Percentiles rank a stretch among this genome's conserved stretches.
These are phyloP conservation scores for Orchesellides sinensis DNA, from an alignment of 2,888 invertebrate species.

Conservation along the genomic window DNA sequence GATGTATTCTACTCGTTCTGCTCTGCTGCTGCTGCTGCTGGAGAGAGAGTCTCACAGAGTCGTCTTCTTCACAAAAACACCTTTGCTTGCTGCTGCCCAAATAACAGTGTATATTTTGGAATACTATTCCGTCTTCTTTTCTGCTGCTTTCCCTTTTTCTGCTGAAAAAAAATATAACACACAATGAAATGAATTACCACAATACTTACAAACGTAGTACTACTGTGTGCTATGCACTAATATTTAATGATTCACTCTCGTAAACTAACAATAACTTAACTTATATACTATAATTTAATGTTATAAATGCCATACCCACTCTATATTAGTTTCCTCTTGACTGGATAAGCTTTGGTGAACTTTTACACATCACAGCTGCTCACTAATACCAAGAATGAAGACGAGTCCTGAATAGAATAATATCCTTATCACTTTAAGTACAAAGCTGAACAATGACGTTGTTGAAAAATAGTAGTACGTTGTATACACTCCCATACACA, in stretches of 20 bases:
- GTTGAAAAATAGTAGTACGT: not conserved
- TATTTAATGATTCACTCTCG: no score
- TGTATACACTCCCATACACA: not conserved
- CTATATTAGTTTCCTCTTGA: no score
- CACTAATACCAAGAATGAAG: no score
- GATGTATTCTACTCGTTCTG: not conserved
- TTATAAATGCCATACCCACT: no score
- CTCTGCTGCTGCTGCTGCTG: constrained; percentile 15
- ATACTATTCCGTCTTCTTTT: not conserved
- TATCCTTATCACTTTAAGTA: no score
- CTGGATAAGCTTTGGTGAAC: no score
- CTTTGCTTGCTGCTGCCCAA: not conserved
- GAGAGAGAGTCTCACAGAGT: not conserved
- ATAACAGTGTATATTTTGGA: not conserved
- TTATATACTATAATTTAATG: no score
- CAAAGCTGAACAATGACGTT: not conserved
- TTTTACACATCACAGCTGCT: no score
- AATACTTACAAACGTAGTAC: not conserved
- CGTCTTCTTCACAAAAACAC: constrained; percentile 29
- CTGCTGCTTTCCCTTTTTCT: constrained; percentile 36
- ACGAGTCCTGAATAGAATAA: not conserved
- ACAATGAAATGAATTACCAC: not conserved
- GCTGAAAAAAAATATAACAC: constrained; percentile 8
- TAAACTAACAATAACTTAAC: no score
- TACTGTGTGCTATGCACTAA: no score